Conservation (phyloP, 2,797 vertebrate species). For the Numenius phaeopus region DNA sequence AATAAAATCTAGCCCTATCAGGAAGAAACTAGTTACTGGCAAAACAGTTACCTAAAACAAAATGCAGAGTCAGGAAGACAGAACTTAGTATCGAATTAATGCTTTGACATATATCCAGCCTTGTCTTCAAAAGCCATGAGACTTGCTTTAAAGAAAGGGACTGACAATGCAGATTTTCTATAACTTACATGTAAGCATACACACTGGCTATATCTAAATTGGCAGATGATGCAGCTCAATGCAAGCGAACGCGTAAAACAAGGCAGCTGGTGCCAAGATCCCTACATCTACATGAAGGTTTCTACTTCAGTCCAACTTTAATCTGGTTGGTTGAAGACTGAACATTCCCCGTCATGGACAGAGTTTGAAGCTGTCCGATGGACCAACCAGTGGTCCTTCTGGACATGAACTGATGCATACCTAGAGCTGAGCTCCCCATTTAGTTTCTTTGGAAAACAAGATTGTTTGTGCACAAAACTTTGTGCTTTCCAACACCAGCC, state of each 20-base stretch:
- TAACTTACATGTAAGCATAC: neutral
- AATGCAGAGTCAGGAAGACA: neutral
- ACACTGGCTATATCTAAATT: neutral
- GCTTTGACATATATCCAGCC: neutral
- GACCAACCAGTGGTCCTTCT: neutral
- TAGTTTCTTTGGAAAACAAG: neutral
- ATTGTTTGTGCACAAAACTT: no score
- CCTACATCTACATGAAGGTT: neutral
- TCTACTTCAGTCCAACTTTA: neutral
- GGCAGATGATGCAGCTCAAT: neutral
- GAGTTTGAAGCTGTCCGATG: fast-evolving
- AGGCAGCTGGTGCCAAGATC: neutral
- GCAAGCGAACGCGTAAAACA: neutral
- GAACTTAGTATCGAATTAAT: neutral
- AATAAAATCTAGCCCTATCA: neutral
- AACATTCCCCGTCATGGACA: fast-evolving
- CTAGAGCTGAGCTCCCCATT: neutral
- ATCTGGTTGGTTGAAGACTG: neutral
- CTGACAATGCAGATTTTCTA: neutral
- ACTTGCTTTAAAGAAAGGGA: neutral
- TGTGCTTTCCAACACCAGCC: neutral
- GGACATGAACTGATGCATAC: neutral
- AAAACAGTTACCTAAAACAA: neutral
- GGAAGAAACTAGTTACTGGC: neutral
- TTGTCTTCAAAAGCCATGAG: neutral